Percentiles rank a stretch among this genome's conserved stretches.
Conservation (phyloP, 2,888 invertebrate species). For the Stictocephala bisonia region DNA sequence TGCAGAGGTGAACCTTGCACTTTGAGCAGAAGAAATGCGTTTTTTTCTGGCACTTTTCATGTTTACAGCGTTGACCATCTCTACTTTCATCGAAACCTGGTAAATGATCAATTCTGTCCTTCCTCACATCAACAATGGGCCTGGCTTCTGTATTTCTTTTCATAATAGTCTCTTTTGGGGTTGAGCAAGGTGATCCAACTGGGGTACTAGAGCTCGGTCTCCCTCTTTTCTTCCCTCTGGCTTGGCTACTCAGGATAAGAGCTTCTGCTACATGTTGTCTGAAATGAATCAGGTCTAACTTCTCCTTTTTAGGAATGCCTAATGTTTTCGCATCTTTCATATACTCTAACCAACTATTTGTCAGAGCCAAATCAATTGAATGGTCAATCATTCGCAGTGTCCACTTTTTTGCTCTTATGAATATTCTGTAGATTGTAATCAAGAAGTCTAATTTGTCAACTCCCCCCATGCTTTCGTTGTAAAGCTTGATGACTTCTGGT, state of each 20-base stretch:
- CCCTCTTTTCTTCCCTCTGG: conserved; percentile 37
- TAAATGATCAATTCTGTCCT: conserved; percentile 42
- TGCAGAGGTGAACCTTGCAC: conserved; percentile 43
- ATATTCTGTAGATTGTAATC: conserved; percentile 50
- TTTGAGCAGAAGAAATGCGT: conserved; percentile 46
- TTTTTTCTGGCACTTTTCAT: conserved; percentile 46
- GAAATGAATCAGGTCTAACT: conserved; percentile 36
- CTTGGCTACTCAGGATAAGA: conserved; percentile 1
- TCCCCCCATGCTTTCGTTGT: conserved; percentile 56
- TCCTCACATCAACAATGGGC: conserved; percentile 46
- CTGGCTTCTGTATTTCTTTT: conserved; percentile 12
- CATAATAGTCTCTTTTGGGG: background rate
- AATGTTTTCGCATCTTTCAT: conserved; percentile 37
- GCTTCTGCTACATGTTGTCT: conserved; percentile 32
- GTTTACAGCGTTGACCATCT: conserved; percentile 43
- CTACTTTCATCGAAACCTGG: conserved; percentile 45
- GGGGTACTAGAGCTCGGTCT: conserved; percentile 4
- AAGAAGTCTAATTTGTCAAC: conserved; percentile 55
- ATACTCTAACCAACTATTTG: conserved; percentile 51
- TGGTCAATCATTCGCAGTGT: conserved; percentile 51
- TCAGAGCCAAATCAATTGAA: conserved; percentile 50
- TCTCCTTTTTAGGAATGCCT: conserved; percentile 23
- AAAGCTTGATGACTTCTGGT: conserved; percentile 54
- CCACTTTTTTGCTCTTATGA: conserved; percentile 51
- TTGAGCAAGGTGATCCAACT: background rate